Percentiles rank a stretch among this genome's conserved stretches.
Conservation (phyloP, 1,140 invertebrate genomes). For the Platyura marginata region DNA sequence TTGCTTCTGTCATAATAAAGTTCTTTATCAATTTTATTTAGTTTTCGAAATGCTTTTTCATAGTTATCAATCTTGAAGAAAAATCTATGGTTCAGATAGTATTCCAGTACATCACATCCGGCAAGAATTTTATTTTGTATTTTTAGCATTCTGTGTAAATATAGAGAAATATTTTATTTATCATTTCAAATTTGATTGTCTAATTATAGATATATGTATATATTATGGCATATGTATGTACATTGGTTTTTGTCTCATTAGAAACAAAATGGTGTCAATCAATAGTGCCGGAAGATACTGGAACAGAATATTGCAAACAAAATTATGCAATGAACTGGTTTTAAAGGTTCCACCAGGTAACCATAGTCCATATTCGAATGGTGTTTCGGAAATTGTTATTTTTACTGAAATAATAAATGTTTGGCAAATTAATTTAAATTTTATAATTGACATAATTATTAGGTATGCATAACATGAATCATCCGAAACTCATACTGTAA, state of each 20-base stretch:
- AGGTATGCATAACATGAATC: too few species aligned
- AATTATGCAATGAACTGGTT: conserved; percentile 24
- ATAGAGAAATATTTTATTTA: too few species aligned
- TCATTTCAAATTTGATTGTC: too few species aligned
- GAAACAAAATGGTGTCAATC: conserved; percentile 37
- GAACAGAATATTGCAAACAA: conserved; percentile 31
- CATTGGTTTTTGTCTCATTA: conserved; percentile 44
- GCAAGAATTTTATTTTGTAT: conserved; percentile 56
- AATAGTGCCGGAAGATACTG: conserved; percentile 54
- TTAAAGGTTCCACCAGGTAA: conserved; percentile 28
- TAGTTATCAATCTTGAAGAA: conserved; percentile 52
- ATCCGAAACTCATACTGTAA: too few species aligned
- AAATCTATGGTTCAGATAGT: conserved; percentile 65
- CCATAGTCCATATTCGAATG: conserved; percentile 44
- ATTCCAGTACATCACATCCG: conserved; percentile 47
- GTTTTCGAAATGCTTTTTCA: conserved; percentile 30
- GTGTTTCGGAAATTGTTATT: conserved; percentile 25
- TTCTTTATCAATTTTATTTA: conserved; percentile 20
- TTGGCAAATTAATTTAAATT: too few species aligned
- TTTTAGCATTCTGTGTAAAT: conserved; percentile 45
- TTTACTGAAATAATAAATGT: conserved; percentile 27
- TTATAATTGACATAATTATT: too few species aligned
- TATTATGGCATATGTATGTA: conserved; percentile 26
- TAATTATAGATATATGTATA: too few species aligned
- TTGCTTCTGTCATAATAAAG: neutral